Evolutionary conservation across 2,888 invertebrate species (phyloP).

Genomic region (Nephrocerus scutellatus): DNA sequence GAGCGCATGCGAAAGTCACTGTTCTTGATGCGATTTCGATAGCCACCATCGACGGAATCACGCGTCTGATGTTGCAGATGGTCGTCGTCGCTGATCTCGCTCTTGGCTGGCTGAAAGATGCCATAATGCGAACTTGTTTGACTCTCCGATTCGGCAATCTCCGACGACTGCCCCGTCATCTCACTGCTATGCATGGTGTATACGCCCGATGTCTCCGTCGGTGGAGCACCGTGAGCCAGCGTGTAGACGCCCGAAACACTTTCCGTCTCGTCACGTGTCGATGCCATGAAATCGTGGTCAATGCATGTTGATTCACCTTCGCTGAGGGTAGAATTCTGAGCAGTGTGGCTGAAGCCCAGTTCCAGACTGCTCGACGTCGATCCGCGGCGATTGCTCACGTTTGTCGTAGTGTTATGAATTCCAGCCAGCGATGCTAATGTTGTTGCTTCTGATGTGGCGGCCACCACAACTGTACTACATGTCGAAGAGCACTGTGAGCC

Average conservation of each 20-base stretch:
- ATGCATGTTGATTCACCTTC: slow-evolving; percentile 63
- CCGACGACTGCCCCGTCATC: slow-evolving; percentile 53
- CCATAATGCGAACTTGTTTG: slow-evolving; percentile 53
- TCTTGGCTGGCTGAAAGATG: slow-evolving; percentile 51
- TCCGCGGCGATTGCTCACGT: slow-evolving; percentile 51
- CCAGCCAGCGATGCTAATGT: slow-evolving; percentile 30
- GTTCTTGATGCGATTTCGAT: slow-evolving; percentile 49
- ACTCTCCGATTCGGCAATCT: slow-evolving; percentile 54
- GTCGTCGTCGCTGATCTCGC: slow-evolving; percentile 46
- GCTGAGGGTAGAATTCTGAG: slow-evolving; percentile 74
- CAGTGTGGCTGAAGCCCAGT: slow-evolving; percentile 78
- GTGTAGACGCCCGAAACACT: slow-evolving; percentile 57
- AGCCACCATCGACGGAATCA: slow-evolving; percentile 55
- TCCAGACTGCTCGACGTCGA: slow-evolving; percentile 77
- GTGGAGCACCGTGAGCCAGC: slow-evolving; percentile 56
- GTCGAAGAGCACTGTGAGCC: slow-evolving; percentile 81
- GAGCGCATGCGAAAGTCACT: slow-evolving; percentile 60
- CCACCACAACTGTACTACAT: slow-evolving; percentile 79
- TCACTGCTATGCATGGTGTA: slow-evolving; percentile 68
- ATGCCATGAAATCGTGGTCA: slow-evolving; percentile 53
- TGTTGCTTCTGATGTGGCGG: slow-evolving; percentile 45
- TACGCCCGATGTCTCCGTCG: slow-evolving; percentile 79
- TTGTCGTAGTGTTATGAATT: slow-evolving; percentile 22
- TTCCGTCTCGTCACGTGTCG: slow-evolving; percentile 41
- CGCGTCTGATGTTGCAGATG: slow-evolving; percentile 37